These are phyloP conservation scores for Lethrus apterus DNA, from an alignment of 1,140 invertebrate genomes.

Conservation along the genomic window DNA sequence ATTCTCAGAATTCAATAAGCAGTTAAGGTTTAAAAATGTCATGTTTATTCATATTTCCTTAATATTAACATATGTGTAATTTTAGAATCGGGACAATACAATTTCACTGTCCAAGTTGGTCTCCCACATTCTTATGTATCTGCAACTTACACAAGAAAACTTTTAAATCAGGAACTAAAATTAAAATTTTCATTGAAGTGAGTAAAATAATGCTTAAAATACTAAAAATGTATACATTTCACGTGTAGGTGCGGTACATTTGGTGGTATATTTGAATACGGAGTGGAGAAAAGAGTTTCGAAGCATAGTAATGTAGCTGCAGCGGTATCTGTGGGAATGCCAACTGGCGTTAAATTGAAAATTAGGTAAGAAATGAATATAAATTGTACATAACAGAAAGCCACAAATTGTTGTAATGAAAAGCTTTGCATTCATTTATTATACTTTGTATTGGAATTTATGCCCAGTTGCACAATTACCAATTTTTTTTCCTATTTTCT, in stretches of 20 bases:
- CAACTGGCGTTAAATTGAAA: constrained; percentile 80
- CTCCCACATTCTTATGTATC: constrained; percentile 71
- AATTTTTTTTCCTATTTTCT: too few relatives aligned
- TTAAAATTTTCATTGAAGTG: constrained; percentile 72
- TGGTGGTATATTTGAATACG: constrained; percentile 81
- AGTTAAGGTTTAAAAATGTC: too few relatives aligned
- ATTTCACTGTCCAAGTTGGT: constrained; percentile 70
- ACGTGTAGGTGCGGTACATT: constrained; percentile 72
- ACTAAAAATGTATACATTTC: constrained; percentile 20
- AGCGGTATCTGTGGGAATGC: constrained; percentile 72
- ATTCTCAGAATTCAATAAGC: too few relatives aligned
- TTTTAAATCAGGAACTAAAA: constrained; percentile 69
- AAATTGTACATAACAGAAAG: background rate
- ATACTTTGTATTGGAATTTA: too few relatives aligned
- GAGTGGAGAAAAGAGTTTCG: constrained; percentile 86
- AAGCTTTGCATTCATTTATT: too few relatives aligned
- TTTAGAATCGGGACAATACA: constrained; percentile 45
- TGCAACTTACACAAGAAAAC: constrained; percentile 67
- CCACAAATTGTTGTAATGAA: too few relatives aligned
- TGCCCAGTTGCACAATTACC: too few relatives aligned
- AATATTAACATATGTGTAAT: constrained; percentile 4
- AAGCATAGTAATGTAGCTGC: constrained; percentile 83
- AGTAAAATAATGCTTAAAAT: constrained; percentile 31
- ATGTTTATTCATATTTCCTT: background rate
- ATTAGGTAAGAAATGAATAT: constrained; percentile 60